Conservation (phyloP, 2,113 vertebrate species). For the Gymnobelideus leadbeateri region DNA sequence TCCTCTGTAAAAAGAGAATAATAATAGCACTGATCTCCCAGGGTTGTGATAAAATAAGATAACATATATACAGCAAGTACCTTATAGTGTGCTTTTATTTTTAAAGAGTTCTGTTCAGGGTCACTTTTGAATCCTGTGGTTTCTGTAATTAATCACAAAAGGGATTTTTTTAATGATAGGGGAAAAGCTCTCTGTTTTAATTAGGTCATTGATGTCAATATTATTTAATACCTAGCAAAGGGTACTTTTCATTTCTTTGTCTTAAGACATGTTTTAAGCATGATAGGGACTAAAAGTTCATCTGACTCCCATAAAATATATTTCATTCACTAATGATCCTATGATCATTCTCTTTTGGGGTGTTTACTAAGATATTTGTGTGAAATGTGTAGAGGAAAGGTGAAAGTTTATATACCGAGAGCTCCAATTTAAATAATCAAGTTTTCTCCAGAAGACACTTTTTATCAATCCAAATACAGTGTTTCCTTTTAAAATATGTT, state of each 20-base stretch:
- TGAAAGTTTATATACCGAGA: constrained; percentile 23
- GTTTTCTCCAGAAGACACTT: neutral
- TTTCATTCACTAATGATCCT: neutral
- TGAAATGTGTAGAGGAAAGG: constrained; percentile 12
- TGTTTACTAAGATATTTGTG: constrained; percentile 16
- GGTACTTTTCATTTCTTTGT: neutral
- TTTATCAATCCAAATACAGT: constrained; percentile 40
- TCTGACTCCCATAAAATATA: constrained; percentile 44
- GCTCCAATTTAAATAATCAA: constrained; percentile 36
- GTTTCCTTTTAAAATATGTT: constrained; percentile 20
- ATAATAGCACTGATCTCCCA: neutral
- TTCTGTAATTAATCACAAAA: constrained; percentile 12
- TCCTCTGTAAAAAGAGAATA: neutral
- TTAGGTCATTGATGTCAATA: constrained; percentile 31
- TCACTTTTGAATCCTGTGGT: neutral
- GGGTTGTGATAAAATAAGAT: neutral
- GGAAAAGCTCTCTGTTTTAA: constrained; percentile 1
- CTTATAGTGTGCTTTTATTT: neutral
- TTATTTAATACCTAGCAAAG: constrained; percentile 39
- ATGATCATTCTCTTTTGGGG: neutral
- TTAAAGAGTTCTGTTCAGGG: neutral
- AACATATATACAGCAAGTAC: neutral
- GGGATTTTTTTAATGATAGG: constrained; percentile 3
- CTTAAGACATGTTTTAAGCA: neutral
- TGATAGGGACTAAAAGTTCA: constrained; percentile 36